Evolutionary conservation across 2,888 invertebrate species (phyloP), one percentile per base, ranked within the genome.

Genomic region (Diaperis boleti): DNA sequence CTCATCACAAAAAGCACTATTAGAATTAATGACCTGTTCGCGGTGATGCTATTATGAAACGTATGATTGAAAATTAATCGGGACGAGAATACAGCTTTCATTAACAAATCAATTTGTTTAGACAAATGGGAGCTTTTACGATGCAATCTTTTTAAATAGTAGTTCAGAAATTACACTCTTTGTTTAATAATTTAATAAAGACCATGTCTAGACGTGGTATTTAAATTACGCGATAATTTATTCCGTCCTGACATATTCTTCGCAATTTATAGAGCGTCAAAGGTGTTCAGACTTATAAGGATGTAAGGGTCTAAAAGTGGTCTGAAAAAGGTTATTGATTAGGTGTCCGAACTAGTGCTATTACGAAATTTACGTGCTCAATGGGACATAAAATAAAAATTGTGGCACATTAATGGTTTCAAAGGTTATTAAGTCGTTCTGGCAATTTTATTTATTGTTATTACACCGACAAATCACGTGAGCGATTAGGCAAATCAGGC

Each of bases 1-100:
- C 26, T 29, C 14, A 26, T 45, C 26, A 29, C 45, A 45, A 45
- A 45, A 45, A 45, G 45, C 29, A 26, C 45, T 45, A 45, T 45
- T 45, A 29, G 45, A 45, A 26, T 45, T 45, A 29, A 45, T 45
- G 45, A 45, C 26, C 29, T 29, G 45, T 45, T 29, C 26, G 29
- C 29, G 26, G 45, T 22, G 45, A 45, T 26, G 45, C 45, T 29
- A 45, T 45, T 45, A 45, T 26, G 29, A 10, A 13, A 29, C 26
- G 6, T 45, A 45, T 45, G 45, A 45, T 45, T 45, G 45, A 26
- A 45, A 45, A 45, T 45, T 45, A 45, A 45, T 45, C 45, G 45
- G 45, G 11, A 18, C 26, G 8, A 45, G 45, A 14, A 26, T 7
- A 45, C 29, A 45, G 29, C 45, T 45, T 45, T 45, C 29, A 45